Percentiles rank a stretch among this genome's conserved stretches.
Evolutionary conservation across 2,113 vertebrate species (phyloP).

Genomic region (Ictalurus furcatus): DNA sequence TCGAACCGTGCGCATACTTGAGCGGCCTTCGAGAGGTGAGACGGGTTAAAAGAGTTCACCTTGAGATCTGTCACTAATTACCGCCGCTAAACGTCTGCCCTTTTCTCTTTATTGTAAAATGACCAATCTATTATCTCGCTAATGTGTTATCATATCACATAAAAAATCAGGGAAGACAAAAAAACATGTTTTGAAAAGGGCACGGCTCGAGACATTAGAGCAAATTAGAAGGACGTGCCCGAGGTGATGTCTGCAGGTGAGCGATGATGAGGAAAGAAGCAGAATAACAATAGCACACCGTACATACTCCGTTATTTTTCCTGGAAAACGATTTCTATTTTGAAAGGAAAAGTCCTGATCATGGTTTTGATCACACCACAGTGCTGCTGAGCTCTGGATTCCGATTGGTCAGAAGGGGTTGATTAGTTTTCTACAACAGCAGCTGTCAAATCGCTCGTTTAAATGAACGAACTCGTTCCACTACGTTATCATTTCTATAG

Average conservation of each 20-base stretch:
- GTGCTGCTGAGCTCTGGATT: not conserved
- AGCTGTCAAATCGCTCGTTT: not conserved
- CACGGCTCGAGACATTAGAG: constrained; percentile 48
- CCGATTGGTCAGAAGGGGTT: not conserved
- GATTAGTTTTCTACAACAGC: not conserved
- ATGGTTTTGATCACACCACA: not conserved
- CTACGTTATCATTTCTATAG: not conserved
- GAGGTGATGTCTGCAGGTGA: not conserved
- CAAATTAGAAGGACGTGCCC: constrained; percentile 21
- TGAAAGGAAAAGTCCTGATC: not conserved
- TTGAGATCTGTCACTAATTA: constrained; percentile 35
- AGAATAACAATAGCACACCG: not conserved
- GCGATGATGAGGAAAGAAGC: not conserved
- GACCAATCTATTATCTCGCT: constrained; percentile 61
- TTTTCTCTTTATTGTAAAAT: constrained; percentile 60
- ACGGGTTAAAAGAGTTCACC: constrained; percentile 42
- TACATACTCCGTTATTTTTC: not conserved
- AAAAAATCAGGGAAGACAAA: constrained; percentile 60
- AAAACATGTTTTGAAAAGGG: constrained; percentile 60
- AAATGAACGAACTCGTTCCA: not conserved
- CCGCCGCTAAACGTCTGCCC: constrained; percentile 60
- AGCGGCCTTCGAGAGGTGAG: constrained; percentile 3
- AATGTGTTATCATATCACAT: constrained; percentile 62
- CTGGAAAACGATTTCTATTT: not conserved
- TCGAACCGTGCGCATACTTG: constrained; percentile 31